Percentiles rank a stretch among this genome's conserved stretches.
Conservation (phyloP, 2,888 invertebrate species). For the Noctua pronuba region DNA sequence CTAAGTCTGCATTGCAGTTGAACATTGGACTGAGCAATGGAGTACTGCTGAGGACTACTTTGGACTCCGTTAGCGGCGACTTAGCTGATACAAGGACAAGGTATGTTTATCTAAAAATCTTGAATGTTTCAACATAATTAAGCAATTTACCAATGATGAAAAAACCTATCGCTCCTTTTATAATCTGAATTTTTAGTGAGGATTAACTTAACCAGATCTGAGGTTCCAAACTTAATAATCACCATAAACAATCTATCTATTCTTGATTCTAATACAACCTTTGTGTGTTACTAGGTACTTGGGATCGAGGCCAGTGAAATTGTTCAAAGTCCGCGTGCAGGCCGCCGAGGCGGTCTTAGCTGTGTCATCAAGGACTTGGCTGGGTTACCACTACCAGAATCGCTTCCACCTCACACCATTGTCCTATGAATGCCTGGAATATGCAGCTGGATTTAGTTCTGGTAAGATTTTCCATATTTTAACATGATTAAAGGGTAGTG, state of each 20-base stretch:
- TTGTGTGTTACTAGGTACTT: slow-evolving; percentile 91
- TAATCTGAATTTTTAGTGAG: slow-evolving; percentile 91
- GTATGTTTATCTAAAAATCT: slow-evolving; percentile 68
- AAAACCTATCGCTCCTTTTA: slow-evolving; percentile 90
- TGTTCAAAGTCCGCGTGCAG: slow-evolving; percentile 98
- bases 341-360: slow-evolving; percentile 99
- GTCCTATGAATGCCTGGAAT: slow-evolving; percentile 99
- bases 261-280: not conserved
- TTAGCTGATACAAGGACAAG: slow-evolving; percentile 99
- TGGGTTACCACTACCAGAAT: slow-evolving; percentile 99
- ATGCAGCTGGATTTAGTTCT: slow-evolving; percentile 98
- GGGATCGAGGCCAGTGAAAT: slow-evolving; percentile 98
- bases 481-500: not conserved
- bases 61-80: slow-evolving; percentile 99
- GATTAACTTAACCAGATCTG: slow-evolving; percentile 89
- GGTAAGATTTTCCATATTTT: slow-evolving; percentile 74
- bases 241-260: not conserved
- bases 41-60: slow-evolving; percentile 96
- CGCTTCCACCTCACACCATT: slow-evolving; percentile 98
- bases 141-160: slow-evolving; percentile 80
- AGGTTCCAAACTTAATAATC: slow-evolving; percentile 61
- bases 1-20: slow-evolving; percentile 94
- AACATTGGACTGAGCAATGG: slow-evolving; percentile 99
- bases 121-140: not conserved
- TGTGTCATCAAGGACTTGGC: slow-evolving; percentile 99